Base-by-base conservation (phyloP, 1,140 invertebrate species). In the Acromyrmex heyeri region DNA sequence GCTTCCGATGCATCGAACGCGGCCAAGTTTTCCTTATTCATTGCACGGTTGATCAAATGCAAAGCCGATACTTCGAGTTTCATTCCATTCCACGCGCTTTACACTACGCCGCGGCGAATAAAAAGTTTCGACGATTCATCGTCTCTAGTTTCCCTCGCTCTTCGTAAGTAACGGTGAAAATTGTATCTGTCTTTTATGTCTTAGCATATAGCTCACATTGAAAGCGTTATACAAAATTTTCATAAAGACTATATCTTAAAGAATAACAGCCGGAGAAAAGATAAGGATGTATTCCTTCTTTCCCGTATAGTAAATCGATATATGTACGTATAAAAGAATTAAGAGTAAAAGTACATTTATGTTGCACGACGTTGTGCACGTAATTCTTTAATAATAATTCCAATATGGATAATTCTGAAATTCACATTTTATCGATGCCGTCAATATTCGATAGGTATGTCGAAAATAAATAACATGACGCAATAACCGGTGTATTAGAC, bases 1-100 rank as follows among this genome's bases (percentile, higher is more conserved):
- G 79, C 57, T 75, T 62, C 55, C 55, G 79, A 61, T 83, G 44
- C 67, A 83, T 75, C 59, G 53, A 75, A 83, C 55, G 65, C 78
- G 79, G 70, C 69, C 79, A 83, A 73, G 79, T 83, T 83, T 83
- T 83, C 69, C 69, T 83, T 83, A 83, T 83, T 83, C 79, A 83
- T 83, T 73, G 69, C 79, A 83, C 79, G 69, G 67, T 83, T 75
- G 79, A 83, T 83, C 79, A 83, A 83, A 83, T 83, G 79, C 79
- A 73, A 83, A 83, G 69, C 79, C 79, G 69, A 83, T 83, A 83
- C 69, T 27, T 83, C 53, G 44, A 61, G 69, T 83, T 83, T 44
- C 24, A 83, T 83, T 83, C 57, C 55, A 38, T 83, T 83, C 69
- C 79, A 55, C 69, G 79, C 79, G 57, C 30, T 73, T 83, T 83